Evolutionary conservation across 2,113 vertebrate species (phyloP).

Genomic region (Potamarius usumacintae): DNA sequence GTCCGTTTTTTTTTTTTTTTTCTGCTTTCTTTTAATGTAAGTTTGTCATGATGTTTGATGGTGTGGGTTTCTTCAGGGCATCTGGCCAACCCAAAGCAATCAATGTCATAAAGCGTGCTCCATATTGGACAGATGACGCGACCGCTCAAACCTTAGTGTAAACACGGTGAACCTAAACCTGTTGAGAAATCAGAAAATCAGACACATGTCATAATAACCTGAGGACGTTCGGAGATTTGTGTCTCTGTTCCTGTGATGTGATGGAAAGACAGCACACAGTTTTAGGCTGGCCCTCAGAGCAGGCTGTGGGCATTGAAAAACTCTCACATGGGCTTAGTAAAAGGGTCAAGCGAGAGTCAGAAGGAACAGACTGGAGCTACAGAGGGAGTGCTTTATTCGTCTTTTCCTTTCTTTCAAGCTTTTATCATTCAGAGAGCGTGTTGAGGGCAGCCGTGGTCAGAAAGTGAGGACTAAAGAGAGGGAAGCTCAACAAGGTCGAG

Average conservation of each 20-base stretch:
- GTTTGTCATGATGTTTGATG: constrained; percentile 38
- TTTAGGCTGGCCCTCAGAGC: background rate
- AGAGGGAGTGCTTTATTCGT: constrained; percentile 39
- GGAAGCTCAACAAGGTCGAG: constrained; percentile 27
- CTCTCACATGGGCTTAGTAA: constrained; percentile 15
- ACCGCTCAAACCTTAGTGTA: background rate
- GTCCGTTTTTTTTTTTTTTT: constrained; percentile 16
- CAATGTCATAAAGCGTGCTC: constrained; percentile 20
- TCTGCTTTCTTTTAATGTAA: background rate
- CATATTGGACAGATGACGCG: background rate
- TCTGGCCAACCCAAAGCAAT: constrained; percentile 42
- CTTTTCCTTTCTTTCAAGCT: constrained; percentile 21
- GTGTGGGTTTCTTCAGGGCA: constrained; percentile 44
- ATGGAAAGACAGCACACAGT: background rate
- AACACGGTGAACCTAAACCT: background rate
- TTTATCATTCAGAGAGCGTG: constrained; percentile 40
- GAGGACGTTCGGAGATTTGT: background rate
- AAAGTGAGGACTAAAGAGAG: constrained; percentile 29
- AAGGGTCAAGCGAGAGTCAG: constrained; percentile 29
- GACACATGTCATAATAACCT: background rate
- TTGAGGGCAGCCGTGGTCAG: constrained; percentile 43
- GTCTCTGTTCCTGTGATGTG: background rate
- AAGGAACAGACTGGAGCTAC: constrained; percentile 16
- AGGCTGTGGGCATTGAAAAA: background rate
- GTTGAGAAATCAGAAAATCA: background rate